Base-by-base conservation (phyloP, 92 coral and sea anemone genomes). In the Siderastrea siderea region DNA sequence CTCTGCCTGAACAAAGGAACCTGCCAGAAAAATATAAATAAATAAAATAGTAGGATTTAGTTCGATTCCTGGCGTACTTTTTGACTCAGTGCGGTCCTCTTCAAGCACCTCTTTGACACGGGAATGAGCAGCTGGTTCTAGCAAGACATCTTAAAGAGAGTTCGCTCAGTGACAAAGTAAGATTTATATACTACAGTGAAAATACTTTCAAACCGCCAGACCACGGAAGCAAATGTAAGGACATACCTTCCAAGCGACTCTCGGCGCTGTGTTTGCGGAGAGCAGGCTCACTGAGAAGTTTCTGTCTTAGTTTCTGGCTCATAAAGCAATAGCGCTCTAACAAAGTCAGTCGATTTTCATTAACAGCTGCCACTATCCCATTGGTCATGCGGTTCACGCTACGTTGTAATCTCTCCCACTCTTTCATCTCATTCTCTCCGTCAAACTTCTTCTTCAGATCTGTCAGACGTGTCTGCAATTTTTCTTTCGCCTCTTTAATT, bases 261-360 rank as follows among this genome's bases (percentile, higher is more conserved):
- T 68, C 55, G 15, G 9, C 8, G 47, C n/a, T 69, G 52, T 15
- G 64, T 65, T 80, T 38, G 26, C 75, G 49, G 62, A 3, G 64
- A 43, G 38, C 60, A 8, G 47, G 47, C 13, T 26, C 84, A 66
- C 59, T 51, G 5, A 69, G 54, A 58, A 68, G 55, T 9, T n/a
- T n/a, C 1, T 15, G 2, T 49, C 71, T 82, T 5, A 82, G 54
- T 47, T 16, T 55, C 45, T 19, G 47, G 68, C 15, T 16, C 59
- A 82, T n/a, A 17, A 7, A 17, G 53, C 58, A 59, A 58, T 52
- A 55, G 10, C 86, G 78, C 60, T 82, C 86, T 57, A 59, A 70
- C 78, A 82, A 74, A 44, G 52, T 82, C 69, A 70, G 59, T 12
- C 71, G 86, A 19, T 82, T 82, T 57, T 70, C 78, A 5, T 68